Evolutionary conservation across 2,113 vertebrate genomes (phyloP).

Genomic region (Accipiter cooperii): DNA sequence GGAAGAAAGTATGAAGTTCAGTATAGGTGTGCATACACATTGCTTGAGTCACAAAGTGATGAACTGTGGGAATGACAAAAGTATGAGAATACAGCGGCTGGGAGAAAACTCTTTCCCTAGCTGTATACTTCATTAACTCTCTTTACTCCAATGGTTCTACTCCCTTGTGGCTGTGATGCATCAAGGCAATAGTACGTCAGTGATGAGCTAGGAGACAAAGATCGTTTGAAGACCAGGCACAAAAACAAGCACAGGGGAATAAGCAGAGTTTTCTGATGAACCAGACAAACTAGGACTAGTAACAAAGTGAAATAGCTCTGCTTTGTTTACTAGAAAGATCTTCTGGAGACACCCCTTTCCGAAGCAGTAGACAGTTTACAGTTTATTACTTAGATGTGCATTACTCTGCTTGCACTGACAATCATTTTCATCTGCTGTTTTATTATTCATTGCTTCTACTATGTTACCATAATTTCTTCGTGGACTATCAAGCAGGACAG

Average conservation of each 20-base stretch:
- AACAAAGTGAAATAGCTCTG: not conserved
- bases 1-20: not conserved
- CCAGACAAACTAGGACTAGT: not conserved
- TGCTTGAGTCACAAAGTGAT: not conserved
- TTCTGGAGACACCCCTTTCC: not conserved
- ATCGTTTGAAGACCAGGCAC: not conserved
- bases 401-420: not conserved
- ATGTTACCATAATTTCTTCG: not conserved
- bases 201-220: rapidly evolving
- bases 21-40: not conserved
- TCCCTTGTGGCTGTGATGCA: not conserved
- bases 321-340: not conserved
- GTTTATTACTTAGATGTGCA: not conserved
- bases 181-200: not conserved
- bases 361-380: not conserved
- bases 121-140: not conserved
- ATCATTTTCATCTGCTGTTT: not conserved
- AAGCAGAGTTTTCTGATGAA: not conserved
- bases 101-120: not conserved
- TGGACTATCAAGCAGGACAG: not conserved
- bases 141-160: not conserved
- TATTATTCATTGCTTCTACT: not conserved
- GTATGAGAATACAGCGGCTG: not conserved
- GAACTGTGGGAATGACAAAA: not conserved
- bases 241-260: not conserved